Conservation (phyloP, 2,888 invertebrate genomes). For the Diplolepis rosae region DNA sequence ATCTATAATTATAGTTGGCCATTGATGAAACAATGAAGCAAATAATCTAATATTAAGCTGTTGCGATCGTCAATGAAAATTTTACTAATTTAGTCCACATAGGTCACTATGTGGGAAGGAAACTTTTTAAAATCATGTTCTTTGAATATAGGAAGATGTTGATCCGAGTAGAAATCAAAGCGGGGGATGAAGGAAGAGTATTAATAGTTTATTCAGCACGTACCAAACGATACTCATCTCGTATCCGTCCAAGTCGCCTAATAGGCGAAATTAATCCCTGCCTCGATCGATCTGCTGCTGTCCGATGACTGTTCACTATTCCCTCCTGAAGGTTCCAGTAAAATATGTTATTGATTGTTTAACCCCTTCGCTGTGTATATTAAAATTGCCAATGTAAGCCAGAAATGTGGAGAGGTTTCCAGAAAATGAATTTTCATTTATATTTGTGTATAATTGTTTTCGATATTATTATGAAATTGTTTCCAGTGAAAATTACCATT, state of each 20-base stretch:
- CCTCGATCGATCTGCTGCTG: constrained; percentile 25
- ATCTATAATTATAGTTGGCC: no score
- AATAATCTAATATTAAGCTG: neutral
- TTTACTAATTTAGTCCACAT: neutral
- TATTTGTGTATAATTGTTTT: no score
- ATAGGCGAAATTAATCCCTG: constrained; percentile 37
- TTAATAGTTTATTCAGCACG: constrained; percentile 40
- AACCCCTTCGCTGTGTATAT: no score
- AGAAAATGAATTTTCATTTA: no score
- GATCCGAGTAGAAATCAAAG: constrained; percentile 37
- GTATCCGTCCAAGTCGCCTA: constrained; percentile 30
- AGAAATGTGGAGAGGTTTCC: no score
- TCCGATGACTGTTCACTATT: neutral
- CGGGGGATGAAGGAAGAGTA: constrained; percentile 18
- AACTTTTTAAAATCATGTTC: neutral
- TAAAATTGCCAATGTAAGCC: no score
- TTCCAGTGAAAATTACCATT: no score
- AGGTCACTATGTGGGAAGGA: neutral
- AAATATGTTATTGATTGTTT: no score
- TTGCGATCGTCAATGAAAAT: neutral
- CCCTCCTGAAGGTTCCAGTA: no score
- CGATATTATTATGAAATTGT: no score
- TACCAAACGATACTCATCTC: constrained; percentile 23
- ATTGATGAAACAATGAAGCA: neutral
- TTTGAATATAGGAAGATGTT: constrained; percentile 32